Evolutionary conservation across 1,140 invertebrate species (phyloP), one percentile per base, ranked within the genome.

Genomic region (Cyclargus thomasi): DNA sequence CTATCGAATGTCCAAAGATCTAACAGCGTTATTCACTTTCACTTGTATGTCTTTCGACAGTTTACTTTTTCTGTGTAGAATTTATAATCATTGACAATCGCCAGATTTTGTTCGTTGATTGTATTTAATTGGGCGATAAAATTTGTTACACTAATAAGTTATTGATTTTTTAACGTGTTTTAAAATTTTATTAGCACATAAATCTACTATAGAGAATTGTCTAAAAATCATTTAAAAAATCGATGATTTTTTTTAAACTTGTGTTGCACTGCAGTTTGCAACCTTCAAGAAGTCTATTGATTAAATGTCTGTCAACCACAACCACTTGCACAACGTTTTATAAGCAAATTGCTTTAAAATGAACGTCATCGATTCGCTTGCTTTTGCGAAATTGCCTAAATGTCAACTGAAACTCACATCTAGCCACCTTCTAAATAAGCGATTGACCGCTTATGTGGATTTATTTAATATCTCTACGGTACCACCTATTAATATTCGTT

Each of bases 11-110:
- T 55, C 18, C 2, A 47, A 47, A 47, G 14, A 14, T 1, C 14
- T 47, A 47, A 16, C 39, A 47, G 18, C 18, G 53, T 5, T 55
- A 20, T 55, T 55, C 53, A 55, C 53, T 55, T 55, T 55, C 53
- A 55, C 53, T 18, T 18, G 18, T 55, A 55, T 55, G n/a, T 55
- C 18, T 55, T 55, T 55, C 16, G 7, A 55, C 53, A 55, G 16
- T 55, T 20, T 10, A 55, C 7, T 55, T 55, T 55, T 16, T 47
- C 10, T 47, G 39, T 11, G 39, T 47, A 47, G 39, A 47, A 47
- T 47, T 47, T 11, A 16, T 47, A 47, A 47, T n/a, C n/a, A n/a
- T 47, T 47, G 39, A 47, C 39, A 47, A 47, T 47, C 39, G 39
- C 39, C 39, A 47, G 39, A 47, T 0, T 47, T 16, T 47, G 14